Percentiles rank a stretch among this genome's conserved stretches.
phyloP scores from a whole-genome alignment of 2,888 invertebrate genomes.

The Cremastinae sp. region DNA sequence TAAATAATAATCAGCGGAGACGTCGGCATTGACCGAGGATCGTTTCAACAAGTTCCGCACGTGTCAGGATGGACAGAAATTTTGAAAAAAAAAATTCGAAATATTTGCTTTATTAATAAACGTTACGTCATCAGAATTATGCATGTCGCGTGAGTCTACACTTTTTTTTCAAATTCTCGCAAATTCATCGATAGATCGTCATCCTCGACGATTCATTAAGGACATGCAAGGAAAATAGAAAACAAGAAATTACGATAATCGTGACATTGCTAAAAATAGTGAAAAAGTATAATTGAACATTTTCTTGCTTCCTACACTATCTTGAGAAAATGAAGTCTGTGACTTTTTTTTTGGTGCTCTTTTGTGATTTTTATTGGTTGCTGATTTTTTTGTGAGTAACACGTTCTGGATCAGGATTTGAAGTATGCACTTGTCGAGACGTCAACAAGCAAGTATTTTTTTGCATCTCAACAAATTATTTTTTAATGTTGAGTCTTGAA shows the following conservation, averaged over 20 bases:
- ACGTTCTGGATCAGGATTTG: too few relatives aligned
- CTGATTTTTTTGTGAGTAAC: too few relatives aligned
- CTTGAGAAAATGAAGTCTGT: too few relatives aligned
- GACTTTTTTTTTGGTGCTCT: too few relatives aligned
- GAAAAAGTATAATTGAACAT: too few relatives aligned
- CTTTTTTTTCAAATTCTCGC: not conserved
- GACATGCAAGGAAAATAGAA: not conserved
- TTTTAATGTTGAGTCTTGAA: too few relatives aligned
- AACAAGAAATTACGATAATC: conserved; percentile 1
- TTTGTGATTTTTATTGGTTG: too few relatives aligned
- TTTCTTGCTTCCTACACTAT: too few relatives aligned
- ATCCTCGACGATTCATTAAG: not conserved
- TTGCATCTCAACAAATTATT: too few relatives aligned
- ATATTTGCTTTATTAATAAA: conserved; percentile 26
- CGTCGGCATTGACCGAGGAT: conserved; percentile 51
- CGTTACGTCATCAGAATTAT: conserved; percentile 10
- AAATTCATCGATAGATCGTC: conserved; percentile 9
- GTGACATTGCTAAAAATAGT: not conserved
- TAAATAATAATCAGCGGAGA: conserved; percentile 32
- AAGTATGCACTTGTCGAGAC: too few relatives aligned
- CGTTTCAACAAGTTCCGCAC: conserved; percentile 42
- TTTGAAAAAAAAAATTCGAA: conserved; percentile 2
- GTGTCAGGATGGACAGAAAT: conserved; percentile 22
- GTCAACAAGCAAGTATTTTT: too few relatives aligned
- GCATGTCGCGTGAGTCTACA: not conserved